Conservation (phyloP, 1,140 invertebrate genomes). For the Nasonia giraulti region DNA sequence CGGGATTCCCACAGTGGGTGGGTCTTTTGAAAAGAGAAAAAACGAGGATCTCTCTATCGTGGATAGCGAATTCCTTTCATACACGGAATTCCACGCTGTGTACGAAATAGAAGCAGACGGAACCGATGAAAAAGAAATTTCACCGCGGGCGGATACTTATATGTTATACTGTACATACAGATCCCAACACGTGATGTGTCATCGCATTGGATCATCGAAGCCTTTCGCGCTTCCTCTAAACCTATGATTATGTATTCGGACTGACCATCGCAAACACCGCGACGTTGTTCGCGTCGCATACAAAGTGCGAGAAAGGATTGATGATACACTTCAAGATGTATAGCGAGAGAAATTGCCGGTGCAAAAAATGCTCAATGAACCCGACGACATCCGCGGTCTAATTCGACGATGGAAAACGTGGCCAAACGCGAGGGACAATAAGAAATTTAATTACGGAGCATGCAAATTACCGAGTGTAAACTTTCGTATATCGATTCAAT, state of each 20-base stretch:
- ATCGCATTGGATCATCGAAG: neutral
- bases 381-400: neutral
- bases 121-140: slow-evolving; percentile 23
- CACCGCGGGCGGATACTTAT: neutral
- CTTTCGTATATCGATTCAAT: slow-evolving; percentile 11
- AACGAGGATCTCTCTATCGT: neutral
- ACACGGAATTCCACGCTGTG: neutral
- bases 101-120: neutral
- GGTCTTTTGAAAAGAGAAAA: neutral
- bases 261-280: neutral
- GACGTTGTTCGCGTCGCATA: neutral
- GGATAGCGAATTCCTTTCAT: neutral
- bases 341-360: neutral
- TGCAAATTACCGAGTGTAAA: neutral
- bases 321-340: neutral
- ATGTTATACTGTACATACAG: neutral
- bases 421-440: neutral
- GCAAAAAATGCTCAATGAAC: neutral
- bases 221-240: neutral
- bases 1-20: neutral
- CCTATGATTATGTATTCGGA: slow-evolving; percentile 27
- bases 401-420: neutral
- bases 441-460: slow-evolving; percentile 21
- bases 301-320: neutral
- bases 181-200: neutral